Percentiles rank a stretch among this genome's conserved stretches.
Conservation (phyloP, 2,113 vertebrate species). For the Anthoscopus minutus region DNA sequence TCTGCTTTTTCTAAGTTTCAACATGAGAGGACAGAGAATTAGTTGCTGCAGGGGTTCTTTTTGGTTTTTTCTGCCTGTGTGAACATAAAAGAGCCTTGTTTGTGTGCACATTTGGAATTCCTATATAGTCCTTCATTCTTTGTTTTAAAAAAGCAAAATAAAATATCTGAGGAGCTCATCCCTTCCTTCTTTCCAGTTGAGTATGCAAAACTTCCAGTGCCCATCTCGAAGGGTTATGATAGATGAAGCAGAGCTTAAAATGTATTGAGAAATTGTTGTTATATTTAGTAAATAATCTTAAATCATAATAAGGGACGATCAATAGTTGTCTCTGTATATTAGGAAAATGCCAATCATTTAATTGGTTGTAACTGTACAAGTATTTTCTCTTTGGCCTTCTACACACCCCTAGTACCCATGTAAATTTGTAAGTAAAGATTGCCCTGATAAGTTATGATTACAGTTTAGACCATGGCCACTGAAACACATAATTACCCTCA, state of each 20-base stretch:
- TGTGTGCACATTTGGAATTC: background rate
- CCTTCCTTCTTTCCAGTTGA: background rate
- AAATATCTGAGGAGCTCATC: background rate
- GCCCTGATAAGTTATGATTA: background rate
- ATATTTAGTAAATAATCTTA: background rate
- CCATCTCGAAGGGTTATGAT: background rate
- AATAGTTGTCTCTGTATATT: background rate
- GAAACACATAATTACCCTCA: background rate
- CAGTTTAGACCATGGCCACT: background rate
- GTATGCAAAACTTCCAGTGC: background rate
- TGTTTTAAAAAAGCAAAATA: background rate
- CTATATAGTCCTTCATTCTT: background rate
- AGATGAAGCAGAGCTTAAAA: background rate
- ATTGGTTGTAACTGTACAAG: background rate
- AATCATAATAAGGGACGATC: background rate
- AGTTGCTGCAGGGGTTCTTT: background rate
- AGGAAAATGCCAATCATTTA: background rate
- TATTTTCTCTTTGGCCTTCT: background rate
- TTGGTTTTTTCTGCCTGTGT: background rate
- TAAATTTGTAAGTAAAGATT: background rate
- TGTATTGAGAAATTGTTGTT: background rate
- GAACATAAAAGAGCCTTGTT: background rate
- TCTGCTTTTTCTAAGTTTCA: background rate
- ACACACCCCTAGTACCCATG: background rate
- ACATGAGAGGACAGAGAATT: background rate